Percentiles rank a stretch among this genome's conserved stretches.
phyloP scores from a whole-genome alignment of 1,140 invertebrate species.

The Patella vulgata region DNA sequence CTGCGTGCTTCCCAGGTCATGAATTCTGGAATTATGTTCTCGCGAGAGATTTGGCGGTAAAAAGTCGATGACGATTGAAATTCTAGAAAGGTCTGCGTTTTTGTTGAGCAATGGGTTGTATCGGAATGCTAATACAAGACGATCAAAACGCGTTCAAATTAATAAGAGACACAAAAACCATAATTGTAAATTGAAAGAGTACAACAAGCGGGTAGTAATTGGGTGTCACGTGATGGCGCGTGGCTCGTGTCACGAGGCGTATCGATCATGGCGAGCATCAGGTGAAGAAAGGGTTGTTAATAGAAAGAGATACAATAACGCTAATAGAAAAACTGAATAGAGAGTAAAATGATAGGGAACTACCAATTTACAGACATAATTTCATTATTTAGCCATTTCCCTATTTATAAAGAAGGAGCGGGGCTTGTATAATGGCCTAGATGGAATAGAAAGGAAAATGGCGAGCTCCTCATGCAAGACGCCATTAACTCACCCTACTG shows the following conservation, averaged over 20 bases:
- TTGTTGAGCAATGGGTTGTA: background rate
- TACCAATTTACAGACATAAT: slow-evolving; percentile 46
- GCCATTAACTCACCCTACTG: slow-evolving; percentile 1
- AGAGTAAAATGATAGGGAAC: slow-evolving; percentile 39
- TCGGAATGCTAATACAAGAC: slow-evolving; percentile 2
- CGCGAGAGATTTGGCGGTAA: background rate
- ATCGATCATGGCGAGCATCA: background rate
- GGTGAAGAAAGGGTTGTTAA: slow-evolving; percentile 13
- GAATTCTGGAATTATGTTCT: no score
- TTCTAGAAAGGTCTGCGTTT: no score
- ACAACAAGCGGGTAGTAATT: background rate
- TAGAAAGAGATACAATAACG: slow-evolving; percentile 33
- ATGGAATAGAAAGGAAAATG: background rate
- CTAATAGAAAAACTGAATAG: slow-evolving; percentile 43
- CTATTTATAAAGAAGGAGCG: slow-evolving; percentile 19
- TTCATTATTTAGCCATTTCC: slow-evolving; percentile 39
- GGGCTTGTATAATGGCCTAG: background rate
- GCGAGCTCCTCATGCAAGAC: slow-evolving; percentile 9
- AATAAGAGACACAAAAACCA: background rate
- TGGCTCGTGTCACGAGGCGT: slow-evolving; percentile 11
- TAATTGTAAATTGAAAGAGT: background rate
- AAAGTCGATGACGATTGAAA: background rate
- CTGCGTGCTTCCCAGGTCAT: no score
- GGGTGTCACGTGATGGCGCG: slow-evolving; percentile 7
- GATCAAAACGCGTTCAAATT: background rate